Conservation (phyloP, 2,888 invertebrate genomes). For the Cryptus armator region DNA sequence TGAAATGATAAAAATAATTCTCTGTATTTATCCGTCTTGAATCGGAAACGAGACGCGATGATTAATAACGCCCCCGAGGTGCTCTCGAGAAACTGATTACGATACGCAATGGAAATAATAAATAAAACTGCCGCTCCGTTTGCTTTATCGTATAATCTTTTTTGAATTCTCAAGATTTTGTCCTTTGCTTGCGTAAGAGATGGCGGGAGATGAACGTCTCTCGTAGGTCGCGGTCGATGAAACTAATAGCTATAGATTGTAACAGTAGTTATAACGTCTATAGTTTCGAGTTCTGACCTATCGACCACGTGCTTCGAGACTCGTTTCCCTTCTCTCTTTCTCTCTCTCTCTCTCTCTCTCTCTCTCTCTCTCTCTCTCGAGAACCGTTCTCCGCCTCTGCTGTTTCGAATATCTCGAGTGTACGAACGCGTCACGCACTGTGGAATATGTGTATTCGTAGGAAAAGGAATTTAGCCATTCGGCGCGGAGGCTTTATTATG, state of each 20-base stretch:
- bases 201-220: constrained; percentile 12
- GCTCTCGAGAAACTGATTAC: background rate
- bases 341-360: constrained; percentile 33
- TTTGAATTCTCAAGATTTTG: background rate
- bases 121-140: background rate
- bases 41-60: background rate
- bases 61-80: too few species aligned
- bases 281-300: constrained; percentile 41
- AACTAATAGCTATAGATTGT: constrained; percentile 17
- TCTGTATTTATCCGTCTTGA: background rate
- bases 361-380: background rate
- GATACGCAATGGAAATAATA: background rate
- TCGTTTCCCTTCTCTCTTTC: background rate
- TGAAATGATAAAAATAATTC: constrained; percentile 1
- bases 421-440: constrained; percentile 59
- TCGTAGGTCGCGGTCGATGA: constrained; percentile 63
- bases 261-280: constrained; percentile 15
- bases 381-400: background rate
- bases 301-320: constrained; percentile 25
- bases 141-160: background rate
- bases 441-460: constrained; percentile 54
- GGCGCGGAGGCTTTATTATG: background rate
- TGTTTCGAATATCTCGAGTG: constrained; percentile 47
- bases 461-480: constrained; percentile 51
- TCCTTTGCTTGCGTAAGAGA: background rate